Base-by-base conservation (phyloP, 2,888 invertebrate species). In the Leptinotarsa juncta region DNA sequence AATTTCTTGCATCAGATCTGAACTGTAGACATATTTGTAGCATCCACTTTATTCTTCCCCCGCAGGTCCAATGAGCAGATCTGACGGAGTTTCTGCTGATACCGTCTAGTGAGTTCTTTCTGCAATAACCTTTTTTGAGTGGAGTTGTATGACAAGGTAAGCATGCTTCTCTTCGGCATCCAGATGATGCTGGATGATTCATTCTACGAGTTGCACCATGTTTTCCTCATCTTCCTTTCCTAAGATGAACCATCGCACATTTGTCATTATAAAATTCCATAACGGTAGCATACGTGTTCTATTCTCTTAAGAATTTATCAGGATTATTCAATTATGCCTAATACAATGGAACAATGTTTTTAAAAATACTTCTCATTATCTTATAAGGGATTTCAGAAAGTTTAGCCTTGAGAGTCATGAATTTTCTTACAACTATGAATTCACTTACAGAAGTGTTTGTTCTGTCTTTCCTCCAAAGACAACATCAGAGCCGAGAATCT, bases 401-500 rank as follows among this genome's bases (percentile, higher is more conserved):
- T 14, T 57, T 23, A 3, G 32, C 7, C 2, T 32, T 2, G 7
- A 32, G 12, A 20, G 15, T 57, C 18, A 62, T 16, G 26, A 5
- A 62, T 32, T 62, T 62, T n/a, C 62, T 32, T 42, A 32, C 26
- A n/a, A 32, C n/a, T 42, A 16, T 26, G 26, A 42, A 32, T 57
- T 23, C 57, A 23, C 23, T 57, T 23, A 4, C 2, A 15, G 23
- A 57, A 23, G 23, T 57, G 26, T 57, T 20, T 15, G 23, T 62
- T 32, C 32, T 32, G 5, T 62, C 42, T n/a, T 26, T 62, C 42
- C 32, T 32, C 7, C 62, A 32, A 57, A 57, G 57, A 57, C 23
- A 23, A 23, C 62, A 62, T 32, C 26, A 62, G 32, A 62, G n/a
- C 62, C 14, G 10, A 18, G 32, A 62, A 62, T 62, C 42, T 75